Conservation (phyloP, 2,113 vertebrate species). For the Malaclemys terrapin region DNA sequence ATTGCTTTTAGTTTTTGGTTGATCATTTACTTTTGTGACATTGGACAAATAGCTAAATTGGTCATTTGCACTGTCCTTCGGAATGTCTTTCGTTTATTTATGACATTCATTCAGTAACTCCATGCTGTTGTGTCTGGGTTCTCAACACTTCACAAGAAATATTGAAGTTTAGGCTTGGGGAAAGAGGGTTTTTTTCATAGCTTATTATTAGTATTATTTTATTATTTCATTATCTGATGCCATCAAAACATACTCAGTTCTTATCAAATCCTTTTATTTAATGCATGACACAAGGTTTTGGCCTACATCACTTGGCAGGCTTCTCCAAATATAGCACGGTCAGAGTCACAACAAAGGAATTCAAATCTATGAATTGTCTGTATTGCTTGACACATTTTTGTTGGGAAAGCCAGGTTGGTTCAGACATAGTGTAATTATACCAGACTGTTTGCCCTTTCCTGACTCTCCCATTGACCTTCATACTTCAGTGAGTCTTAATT, state of each 20-base stretch:
- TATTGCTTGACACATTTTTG: conserved; percentile 57
- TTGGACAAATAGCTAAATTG: not conserved
- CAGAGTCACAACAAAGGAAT: conserved; percentile 43
- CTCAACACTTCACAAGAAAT: not conserved
- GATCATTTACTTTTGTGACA: not conserved
- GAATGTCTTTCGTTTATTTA: not conserved
- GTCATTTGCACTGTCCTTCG: not conserved
- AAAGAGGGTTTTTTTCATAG: conserved; percentile 36
- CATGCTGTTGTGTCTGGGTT: not conserved
- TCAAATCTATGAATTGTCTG: conserved; percentile 68
- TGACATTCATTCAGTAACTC: not conserved
- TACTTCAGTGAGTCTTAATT: conserved; percentile 41
- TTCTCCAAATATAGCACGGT: conserved; percentile 78
- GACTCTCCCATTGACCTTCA: conserved; percentile 68
- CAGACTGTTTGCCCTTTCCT: conserved; percentile 42
- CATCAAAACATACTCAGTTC: conserved; percentile 42
- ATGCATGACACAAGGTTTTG: conserved; percentile 38
- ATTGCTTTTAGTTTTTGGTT: not conserved
- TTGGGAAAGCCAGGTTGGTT: conserved; percentile 52
- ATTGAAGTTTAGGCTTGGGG: conserved; percentile 13
- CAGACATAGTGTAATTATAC: conserved; percentile 71
- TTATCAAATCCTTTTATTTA: conserved; percentile 55
- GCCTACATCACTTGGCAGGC: conserved; percentile 20
- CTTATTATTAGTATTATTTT: not conserved
- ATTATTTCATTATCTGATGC: not conserved